A percentile compares a stretch with the other conserved stretches of the same genome.
These are phyloP conservation scores for Drosophila tripunctata DNA, from an alignment of 2,888 invertebrate genomes.

Conservation along the genomic window DNA sequence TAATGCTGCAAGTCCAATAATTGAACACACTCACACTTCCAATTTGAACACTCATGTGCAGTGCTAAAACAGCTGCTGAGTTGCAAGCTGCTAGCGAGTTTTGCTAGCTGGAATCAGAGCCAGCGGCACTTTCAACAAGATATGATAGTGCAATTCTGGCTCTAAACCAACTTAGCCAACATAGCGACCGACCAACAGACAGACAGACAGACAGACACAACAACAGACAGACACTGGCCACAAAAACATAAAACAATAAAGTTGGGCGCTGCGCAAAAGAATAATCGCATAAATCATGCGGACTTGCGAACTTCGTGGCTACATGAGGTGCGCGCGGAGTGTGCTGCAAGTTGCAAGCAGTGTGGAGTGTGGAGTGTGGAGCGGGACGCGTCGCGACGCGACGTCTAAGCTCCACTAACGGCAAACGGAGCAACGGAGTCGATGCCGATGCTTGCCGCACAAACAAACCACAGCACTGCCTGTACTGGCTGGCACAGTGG, in stretches of 20 bases:
- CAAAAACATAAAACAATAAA: conserved; percentile 79
- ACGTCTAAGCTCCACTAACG: conserved; percentile 74
- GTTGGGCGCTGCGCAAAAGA: conserved; percentile 77
- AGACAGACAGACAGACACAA: conserved; percentile 8
- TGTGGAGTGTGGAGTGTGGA: conserved; percentile 2
- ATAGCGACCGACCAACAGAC: conserved; percentile 17
- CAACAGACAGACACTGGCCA: conserved; percentile 45
- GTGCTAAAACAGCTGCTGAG: conserved; percentile 55
- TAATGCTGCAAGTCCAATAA: conserved; percentile 52
- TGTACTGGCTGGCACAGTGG: conserved; percentile 3
- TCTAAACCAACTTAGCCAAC: conserved; percentile 9
- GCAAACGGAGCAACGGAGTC: conserved; percentile 36
- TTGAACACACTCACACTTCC: conserved; percentile 47
- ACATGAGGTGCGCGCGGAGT: neutral
- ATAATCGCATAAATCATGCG: conserved; percentile 79
- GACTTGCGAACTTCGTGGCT: conserved; percentile 60
- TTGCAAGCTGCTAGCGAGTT: conserved; percentile 46
- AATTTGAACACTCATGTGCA: conserved; percentile 25
- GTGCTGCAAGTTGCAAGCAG: no score
- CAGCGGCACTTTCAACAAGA: conserved; percentile 58
- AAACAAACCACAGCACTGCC: neutral
- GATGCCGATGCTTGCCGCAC: conserved; percentile 8
- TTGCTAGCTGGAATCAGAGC: conserved; percentile 54
- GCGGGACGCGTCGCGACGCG: conserved; percentile 18
- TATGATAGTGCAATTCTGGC: conserved; percentile 46